These are phyloP conservation scores for Cataglyphis albicans DNA, from an alignment of 2,888 invertebrate genomes.

Conservation along the genomic window DNA sequence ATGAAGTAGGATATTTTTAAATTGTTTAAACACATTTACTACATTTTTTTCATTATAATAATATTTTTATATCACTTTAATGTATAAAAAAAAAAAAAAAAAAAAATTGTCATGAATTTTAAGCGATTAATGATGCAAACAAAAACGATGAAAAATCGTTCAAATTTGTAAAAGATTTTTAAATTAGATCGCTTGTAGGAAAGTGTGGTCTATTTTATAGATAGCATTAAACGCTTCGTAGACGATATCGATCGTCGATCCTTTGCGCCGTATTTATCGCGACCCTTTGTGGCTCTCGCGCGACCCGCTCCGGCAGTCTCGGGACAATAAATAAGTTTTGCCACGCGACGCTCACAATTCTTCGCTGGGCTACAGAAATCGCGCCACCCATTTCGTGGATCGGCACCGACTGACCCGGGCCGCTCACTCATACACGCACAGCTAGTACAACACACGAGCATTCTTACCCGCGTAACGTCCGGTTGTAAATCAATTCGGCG, in stretches of 20 bases:
- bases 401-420: slow-evolving; percentile 68
- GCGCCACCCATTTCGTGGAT: slow-evolving; percentile 71
- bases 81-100: neutral
- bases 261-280: slow-evolving; percentile 67
- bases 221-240: slow-evolving; percentile 8
- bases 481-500: slow-evolving; percentile 84
- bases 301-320: slow-evolving; percentile 36
- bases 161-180: neutral
- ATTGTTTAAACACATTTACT: neutral
- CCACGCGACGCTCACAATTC: slow-evolving; percentile 81
- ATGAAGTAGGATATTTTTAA: neutral
- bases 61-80: neutral
- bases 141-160: neutral
- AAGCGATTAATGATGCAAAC: neutral
- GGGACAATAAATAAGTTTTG: slow-evolving; percentile 83
- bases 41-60: neutral
- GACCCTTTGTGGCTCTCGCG: slow-evolving; percentile 50
- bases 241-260: slow-evolving; percentile 61
- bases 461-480: slow-evolving; percentile 57
- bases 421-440: slow-evolving; percentile 9
- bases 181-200: neutral
- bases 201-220: slow-evolving; percentile 9
- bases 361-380: slow-evolving; percentile 68
- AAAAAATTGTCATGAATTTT: neutral
- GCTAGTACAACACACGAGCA: slow-evolving; percentile 11